A percentile compares a stretch with the other conserved stretches of the same genome.
phyloP scores from a whole-genome alignment of 2,797 vertebrate genomes.

The Forpus xanthops region DNA sequence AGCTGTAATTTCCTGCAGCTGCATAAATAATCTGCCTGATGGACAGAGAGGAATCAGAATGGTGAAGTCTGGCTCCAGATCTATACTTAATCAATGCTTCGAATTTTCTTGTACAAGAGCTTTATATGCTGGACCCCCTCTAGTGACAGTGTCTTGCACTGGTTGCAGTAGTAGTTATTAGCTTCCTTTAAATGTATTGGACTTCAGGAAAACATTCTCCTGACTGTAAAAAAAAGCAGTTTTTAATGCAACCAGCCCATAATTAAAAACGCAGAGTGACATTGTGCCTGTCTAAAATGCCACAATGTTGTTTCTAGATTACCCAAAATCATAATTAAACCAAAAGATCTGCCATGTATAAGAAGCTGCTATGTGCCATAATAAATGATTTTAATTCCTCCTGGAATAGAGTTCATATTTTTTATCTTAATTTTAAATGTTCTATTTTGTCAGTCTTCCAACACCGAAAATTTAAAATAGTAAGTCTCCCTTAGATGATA shows the following conservation, averaged over 20 bases:
- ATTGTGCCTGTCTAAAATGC: not conserved
- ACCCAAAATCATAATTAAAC: not conserved
- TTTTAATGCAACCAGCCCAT: not conserved
- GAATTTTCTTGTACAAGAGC: not conserved
- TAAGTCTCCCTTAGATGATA: not conserved
- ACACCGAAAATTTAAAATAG: not conserved
- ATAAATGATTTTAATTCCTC: not conserved
- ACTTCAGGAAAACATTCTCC: not conserved
- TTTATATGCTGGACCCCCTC: not conserved
- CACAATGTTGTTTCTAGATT: not conserved
- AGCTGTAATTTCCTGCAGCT: slow-evolving; percentile 23
- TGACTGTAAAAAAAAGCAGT: not conserved
- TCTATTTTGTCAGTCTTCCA: not conserved
- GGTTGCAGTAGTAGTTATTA: not conserved
- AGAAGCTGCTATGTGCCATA: not conserved
- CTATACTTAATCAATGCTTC: not conserved
- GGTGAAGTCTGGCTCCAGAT: not conserved
- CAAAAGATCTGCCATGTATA: not conserved
- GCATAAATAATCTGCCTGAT: not conserved
- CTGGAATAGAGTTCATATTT: not conserved
- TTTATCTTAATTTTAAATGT: not conserved
- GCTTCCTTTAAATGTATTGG: not conserved
- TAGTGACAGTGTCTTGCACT: not conserved
- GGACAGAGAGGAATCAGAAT: not conserved
- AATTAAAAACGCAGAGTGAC: not conserved